Percentiles rank a stretch among this genome's conserved stretches.
Conservation (phyloP, 2,797 vertebrate species). For the Arnoldichthys spilopterus region DNA sequence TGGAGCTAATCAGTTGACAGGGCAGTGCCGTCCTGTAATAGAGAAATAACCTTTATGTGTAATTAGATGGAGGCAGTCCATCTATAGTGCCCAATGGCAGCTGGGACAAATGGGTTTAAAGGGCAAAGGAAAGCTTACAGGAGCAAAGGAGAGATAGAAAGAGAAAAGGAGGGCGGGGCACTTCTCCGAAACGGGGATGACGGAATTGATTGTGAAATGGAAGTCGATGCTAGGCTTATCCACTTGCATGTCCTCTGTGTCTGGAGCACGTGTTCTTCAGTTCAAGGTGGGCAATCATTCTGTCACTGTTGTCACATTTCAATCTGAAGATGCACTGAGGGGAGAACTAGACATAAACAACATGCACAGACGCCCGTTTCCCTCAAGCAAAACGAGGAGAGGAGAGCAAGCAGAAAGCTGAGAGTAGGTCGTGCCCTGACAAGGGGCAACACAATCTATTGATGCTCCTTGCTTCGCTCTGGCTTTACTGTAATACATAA, state of each 20-base stretch:
- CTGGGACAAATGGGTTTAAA: constrained; percentile 28
- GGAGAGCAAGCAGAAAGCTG: no score
- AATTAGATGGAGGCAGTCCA: constrained; percentile 52
- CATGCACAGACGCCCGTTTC: not conserved
- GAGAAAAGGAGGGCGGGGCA: not conserved
- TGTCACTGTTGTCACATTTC: not conserved
- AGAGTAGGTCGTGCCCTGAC: not conserved
- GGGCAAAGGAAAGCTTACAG: constrained; percentile 17
- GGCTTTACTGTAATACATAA: not conserved
- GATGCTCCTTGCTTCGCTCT: not conserved
- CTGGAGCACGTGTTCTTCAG: not conserved
- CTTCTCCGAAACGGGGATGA: not conserved
- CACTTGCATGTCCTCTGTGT: not conserved
- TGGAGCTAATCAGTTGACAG: constrained; percentile 50
- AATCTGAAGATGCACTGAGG: not conserved
- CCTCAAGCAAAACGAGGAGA: not conserved
- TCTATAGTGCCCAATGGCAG: constrained; percentile 22
- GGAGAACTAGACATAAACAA: not conserved
- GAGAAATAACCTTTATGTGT: constrained; percentile 59
- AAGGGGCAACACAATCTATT: not conserved
- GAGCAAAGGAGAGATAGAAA: not conserved
- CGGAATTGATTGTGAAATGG: constrained; percentile 23
- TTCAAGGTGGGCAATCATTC: constrained; percentile 8
- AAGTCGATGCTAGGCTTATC: constrained; percentile 4
- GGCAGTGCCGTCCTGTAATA: constrained; percentile 11